These are phyloP conservation scores for Phrynocephalus vlangalii DNA, from an alignment of 2,797 vertebrate species.

Conservation along the genomic window DNA sequence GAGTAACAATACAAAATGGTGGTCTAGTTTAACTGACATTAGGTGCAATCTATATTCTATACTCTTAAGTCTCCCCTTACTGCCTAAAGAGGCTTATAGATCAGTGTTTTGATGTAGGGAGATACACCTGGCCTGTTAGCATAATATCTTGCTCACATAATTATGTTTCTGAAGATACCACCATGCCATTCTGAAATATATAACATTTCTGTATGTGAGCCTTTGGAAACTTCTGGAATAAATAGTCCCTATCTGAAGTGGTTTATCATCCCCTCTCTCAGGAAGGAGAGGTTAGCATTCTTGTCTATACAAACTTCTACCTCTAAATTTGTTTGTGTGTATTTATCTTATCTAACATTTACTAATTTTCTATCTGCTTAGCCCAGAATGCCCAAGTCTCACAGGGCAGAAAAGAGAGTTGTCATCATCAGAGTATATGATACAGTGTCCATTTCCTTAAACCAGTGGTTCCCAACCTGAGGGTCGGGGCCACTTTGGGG, in stretches of 20 bases:
- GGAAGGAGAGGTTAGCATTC: not conserved
- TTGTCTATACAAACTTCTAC: not conserved
- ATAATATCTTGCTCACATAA: slow-evolving; percentile 61
- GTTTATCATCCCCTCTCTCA: not conserved
- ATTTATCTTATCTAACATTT: slow-evolving; percentile 3
- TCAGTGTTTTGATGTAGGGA: slow-evolving; percentile 53
- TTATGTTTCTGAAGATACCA: slow-evolving; percentile 40
- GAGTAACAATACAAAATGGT: slow-evolving; percentile 53
- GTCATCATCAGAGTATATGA: not conserved
- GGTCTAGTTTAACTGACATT: slow-evolving; percentile 60
- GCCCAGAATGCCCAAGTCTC: not conserved
- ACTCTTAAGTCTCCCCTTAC: slow-evolving; percentile 41
- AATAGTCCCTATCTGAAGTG: slow-evolving; percentile 47
- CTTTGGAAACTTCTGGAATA: slow-evolving; percentile 50
- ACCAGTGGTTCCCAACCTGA: no score
- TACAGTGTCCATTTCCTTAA: no score
- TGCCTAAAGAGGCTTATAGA: slow-evolving; percentile 56
- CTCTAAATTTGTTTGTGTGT: not conserved
- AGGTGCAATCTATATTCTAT: slow-evolving; percentile 65
- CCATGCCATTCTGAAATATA: slow-evolving; percentile 46
- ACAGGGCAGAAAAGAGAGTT: not conserved
- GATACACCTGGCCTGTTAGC: slow-evolving; percentile 63
- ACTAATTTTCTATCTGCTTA: slow-evolving; percentile 6
- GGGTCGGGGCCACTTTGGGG: no score
- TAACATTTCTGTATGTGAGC: slow-evolving; percentile 30